Evolutionary conservation across 2,113 vertebrate species (phyloP).

Genomic region (Paradoxurus hermaphroditus): DNA sequence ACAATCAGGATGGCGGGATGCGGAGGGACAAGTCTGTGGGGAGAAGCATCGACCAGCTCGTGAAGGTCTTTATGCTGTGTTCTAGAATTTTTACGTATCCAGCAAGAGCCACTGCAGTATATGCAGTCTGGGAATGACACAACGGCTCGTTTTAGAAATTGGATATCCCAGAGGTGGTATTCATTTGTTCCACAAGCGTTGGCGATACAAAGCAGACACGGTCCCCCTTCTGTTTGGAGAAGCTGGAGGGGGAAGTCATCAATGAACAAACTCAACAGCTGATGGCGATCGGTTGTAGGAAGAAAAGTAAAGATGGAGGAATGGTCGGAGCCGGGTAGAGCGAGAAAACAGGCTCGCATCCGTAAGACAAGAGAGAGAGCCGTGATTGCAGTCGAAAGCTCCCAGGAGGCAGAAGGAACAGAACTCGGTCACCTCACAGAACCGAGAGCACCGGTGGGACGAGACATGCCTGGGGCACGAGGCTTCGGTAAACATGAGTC

Average conservation of each 20-base stretch:
- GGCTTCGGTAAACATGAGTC: background rate
- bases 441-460: background rate
- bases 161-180: accelerated
- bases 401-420: background rate
- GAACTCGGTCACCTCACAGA: background rate
- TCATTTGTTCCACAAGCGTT: background rate
- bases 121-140: background rate
- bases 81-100: background rate
- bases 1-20: background rate
- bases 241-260: background rate
- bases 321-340: background rate
- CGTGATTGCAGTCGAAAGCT: background rate
- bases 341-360: background rate
- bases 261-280: background rate
- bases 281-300: background rate
- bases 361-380: background rate
- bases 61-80: background rate
- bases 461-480: background rate
- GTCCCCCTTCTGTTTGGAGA: background rate
- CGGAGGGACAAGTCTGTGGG: accelerated
- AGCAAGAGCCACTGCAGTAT: background rate
- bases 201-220: background rate
- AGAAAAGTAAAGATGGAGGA: background rate
- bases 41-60: too few relatives aligned
- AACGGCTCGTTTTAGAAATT: background rate